Evolutionary conservation across 1,140 invertebrate species (phyloP), one percentile per base, ranked within the genome.

Genomic region (Saxidomus purpurata): DNA sequence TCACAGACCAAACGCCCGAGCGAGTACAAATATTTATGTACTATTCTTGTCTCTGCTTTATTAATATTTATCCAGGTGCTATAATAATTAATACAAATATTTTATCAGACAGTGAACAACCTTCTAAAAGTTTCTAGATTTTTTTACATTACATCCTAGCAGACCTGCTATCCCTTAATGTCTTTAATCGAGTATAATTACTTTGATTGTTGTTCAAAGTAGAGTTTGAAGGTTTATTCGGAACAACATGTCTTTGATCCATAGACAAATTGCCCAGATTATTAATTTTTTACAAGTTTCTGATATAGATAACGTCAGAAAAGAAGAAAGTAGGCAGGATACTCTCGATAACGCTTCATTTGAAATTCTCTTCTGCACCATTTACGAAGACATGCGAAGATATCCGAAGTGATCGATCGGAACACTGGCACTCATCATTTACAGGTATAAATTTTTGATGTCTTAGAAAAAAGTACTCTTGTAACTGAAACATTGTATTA

Each of bases 31-130:
- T 19, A 38, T 36, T 71, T 71, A 63, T 63, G n/a, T 8, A 28
- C 34, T 71, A 38, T 38, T 71, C 31, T 34, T 28, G 22, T 11
- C 36, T 19, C 36, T 38, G 34, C 15, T 71, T 36, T 71, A 38
- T 38, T 71, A 36, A 71, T 71, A 71, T 71, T 71, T 71, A 38
- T 28, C 63, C 67, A 71, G 67, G 67, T 71, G 67, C 38, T 38
- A 31, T 71, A 22, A 71, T 40, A 40, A 40, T 71, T 71, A 71
- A 71, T 71, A 25, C 8, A 71, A 38, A 25, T 38, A 38, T 9
- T 71, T 17, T 15, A 28, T 71, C 28, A 38, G 2, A 38, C 22
- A 71, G 67, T 34, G 1, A 36, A 71, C 67, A 31, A 11, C 13
- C 28, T 36, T 3, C 0, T 40, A 15, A 71, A 38, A 22, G 34